Base-by-base conservation (phyloP, 2,113 vertebrate species). In the Thinocorus orbignyianus region DNA sequence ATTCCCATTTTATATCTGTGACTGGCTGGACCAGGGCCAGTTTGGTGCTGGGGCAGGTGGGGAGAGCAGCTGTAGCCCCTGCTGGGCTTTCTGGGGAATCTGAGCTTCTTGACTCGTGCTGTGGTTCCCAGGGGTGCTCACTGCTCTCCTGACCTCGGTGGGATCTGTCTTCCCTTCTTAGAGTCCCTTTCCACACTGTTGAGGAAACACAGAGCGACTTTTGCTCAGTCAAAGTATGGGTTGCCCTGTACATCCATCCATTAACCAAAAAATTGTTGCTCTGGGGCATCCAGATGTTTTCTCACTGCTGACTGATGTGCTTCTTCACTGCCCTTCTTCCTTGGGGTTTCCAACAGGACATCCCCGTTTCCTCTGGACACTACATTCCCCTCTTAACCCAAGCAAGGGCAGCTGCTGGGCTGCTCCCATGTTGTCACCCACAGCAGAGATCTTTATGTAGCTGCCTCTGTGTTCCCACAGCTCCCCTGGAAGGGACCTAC, bases 171-270 rank as follows among this genome's bases (percentile, higher is more conserved):
- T 81, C 25, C 31, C 33, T 15, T 0, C 33, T 39, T 7, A 5
- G 10, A 10, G 19, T 31, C 48, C 61, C 61, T 20, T 69, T 39
- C 35, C 61, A 17, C 30, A 1, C 42, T 6, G 10, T 4, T 22
- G 70, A 73, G 64, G 41, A 51, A 23, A 20, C 8, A 8, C 61
- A 20, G 22, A 44, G 33, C 25, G 25, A 1, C 35, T 61, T 8
- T 13, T 30, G 35, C 35, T 81, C 4, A 0, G 4, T 25, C 74
- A n/a, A 42, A 52, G 37, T 3, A 3, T 22, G 33, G 54, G 22
- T 39, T 62, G 41, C 44, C 37, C 49, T 20, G 31, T 15, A 19
- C 17, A 0, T 9, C 3, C 25, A 2, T 31, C 55, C 1, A 0
- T 57, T 28, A 8, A 17, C 72, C 57, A 30, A n/a, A 61, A 46